Evolutionary conservation across 2,113 vertebrate genomes (phyloP), one percentile per base, ranked within the genome.

Genomic region (Triplophysa tibetana): DNA sequence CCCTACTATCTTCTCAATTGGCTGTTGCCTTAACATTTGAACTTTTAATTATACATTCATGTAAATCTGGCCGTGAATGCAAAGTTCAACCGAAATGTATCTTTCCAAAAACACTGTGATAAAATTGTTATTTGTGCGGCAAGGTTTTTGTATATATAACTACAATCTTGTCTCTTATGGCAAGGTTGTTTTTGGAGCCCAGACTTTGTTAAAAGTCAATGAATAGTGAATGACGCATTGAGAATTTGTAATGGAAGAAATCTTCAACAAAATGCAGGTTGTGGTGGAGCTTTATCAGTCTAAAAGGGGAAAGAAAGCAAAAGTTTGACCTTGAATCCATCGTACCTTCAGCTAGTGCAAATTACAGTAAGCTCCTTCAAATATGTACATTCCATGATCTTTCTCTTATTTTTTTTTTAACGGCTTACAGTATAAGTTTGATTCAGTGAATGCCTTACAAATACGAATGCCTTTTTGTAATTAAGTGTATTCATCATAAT

Each of bases 401-500:
- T 75, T 14, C n/a, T 77, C 29, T 56, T n/a, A 11, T 66, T 12
- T 8, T 13, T 76, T 33, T 52, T 24, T 58, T 58, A 52, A 56
- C 17, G 33, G 75, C 7, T 58, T 54, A 50, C 26, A 7, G 4
- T 26, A 17, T 56, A 8, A 45, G 65, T 70, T 66, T 52, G 23
- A 48, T 77, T 54, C 70, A 74, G 65, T 83, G 60, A 75, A 81
- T 73, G 81, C 84, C 81, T 85, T 85, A 85, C 58, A 76, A 79
- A 81, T 48, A 81, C 45, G 70, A 85, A 85, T 83, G 84, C 81
- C 84, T 85, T 85, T 24, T 79, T 81, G 54, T 43, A 61, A 81
- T 54, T 56, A 58, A 17, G 3, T 13, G 29, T 84, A 14, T 84
- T 81, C 70, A 78, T 81, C 61, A 82, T 73, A 70, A 80, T 78